Evolutionary conservation across 2,113 vertebrate species (phyloP).

Genomic region (rabbit (Oryctolagus cuniculus)): mOryCun1.1 NC_091442.1:84105501-84106000

Average conservation of each 20-base stretch:
- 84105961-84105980: not conserved
- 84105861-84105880: not conserved
- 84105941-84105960: not conserved
- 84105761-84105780: not conserved
- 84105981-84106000: not conserved
- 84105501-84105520: not conserved
- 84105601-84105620: not conserved
- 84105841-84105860: not conserved
- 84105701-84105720: not conserved
- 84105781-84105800: not conserved
- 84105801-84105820: not conserved
- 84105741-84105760: not conserved
- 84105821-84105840: not conserved
- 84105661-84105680: not conserved
- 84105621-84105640: not conserved
- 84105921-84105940: not conserved
- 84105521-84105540: not conserved
- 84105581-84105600: not conserved
- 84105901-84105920: not conserved
- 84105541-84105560: not conserved
- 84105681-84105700: not conserved
- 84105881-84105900: not conserved
- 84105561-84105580: not conserved
- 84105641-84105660: not conserved
- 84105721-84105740: not conserved